A percentile compares a stretch with the other conserved stretches of the same genome.
Conservation (phyloP, 2,888 invertebrate species). For the Plusia festucae region DNA sequence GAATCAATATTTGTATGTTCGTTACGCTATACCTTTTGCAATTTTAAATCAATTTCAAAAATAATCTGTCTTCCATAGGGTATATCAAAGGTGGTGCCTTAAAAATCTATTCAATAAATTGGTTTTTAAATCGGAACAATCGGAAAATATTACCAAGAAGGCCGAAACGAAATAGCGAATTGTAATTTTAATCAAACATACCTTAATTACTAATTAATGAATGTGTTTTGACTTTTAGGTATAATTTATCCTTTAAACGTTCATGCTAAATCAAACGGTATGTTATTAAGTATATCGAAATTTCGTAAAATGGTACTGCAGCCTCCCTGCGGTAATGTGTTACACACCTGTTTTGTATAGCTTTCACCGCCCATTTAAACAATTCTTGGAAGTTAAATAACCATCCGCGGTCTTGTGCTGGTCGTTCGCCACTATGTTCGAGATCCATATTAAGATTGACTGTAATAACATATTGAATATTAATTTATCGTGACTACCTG, state of each 20-base stretch:
- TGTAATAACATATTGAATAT: constrained; percentile 29
- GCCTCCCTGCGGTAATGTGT: constrained; percentile 70
- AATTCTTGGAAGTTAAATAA: constrained; percentile 81
- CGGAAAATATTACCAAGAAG: too few relatives aligned
- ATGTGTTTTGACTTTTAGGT: too few relatives aligned
- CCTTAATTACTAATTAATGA: too few relatives aligned
- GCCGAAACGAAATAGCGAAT: too few relatives aligned
- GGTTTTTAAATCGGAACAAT: too few relatives aligned
- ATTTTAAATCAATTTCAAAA: too few relatives aligned
- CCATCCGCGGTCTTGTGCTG: constrained; percentile 57
- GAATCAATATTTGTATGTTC: too few relatives aligned
- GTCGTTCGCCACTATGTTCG: constrained; percentile 54
- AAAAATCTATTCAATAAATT: too few relatives aligned
- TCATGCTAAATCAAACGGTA: background rate
- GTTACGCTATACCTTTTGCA: too few relatives aligned
- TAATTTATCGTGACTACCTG: constrained; percentile 9
- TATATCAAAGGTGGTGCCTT: too few relatives aligned
- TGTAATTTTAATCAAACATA: too few relatives aligned
- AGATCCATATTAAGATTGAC: constrained; percentile 65
- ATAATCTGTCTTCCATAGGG: too few relatives aligned
- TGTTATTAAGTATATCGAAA: constrained; percentile 33
- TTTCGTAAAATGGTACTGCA: constrained; percentile 58
- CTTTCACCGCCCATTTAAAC: constrained; percentile 79
- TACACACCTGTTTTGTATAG: constrained; percentile 74
- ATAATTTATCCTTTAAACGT: background rate